Evolutionary conservation across 2,888 invertebrate species (phyloP).

Genomic region (Sarcophaga carnaria): DNA sequence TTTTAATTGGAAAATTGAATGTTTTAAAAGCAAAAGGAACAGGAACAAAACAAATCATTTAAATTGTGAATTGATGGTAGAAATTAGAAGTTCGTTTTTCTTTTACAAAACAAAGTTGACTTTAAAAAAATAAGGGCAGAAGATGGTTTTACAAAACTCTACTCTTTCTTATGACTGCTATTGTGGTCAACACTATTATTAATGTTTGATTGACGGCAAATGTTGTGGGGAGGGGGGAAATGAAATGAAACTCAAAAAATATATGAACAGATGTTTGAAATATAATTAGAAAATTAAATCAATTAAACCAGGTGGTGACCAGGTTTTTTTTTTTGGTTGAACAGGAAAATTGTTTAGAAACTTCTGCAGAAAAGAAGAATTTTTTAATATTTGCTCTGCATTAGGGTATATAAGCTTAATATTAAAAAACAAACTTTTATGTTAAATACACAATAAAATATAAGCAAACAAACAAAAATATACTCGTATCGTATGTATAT

Average conservation of each 20-base stretch:
- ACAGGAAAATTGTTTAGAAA: background rate
- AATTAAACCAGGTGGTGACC: constrained; percentile 61
- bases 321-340: background rate
- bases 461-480: constrained; percentile 35
- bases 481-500: background rate
- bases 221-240: constrained; percentile 1
- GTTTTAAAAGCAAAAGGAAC: constrained; percentile 32
- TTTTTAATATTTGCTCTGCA: background rate
- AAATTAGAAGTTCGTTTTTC: constrained; percentile 16
- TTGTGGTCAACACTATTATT: constrained; percentile 64
- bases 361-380: background rate
- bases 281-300: constrained; percentile 65
- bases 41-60: background rate
- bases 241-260: constrained; percentile 1
- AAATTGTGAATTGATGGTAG: constrained; percentile 51
- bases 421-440: constrained; percentile 48
- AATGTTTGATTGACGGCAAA: constrained; percentile 61
- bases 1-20: constrained; percentile 66
- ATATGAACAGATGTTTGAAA: constrained; percentile 64
- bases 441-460: constrained; percentile 35
- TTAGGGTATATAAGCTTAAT: background rate
- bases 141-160: constrained; percentile 20
- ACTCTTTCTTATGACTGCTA: constrained; percentile 32
- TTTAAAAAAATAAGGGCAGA: constrained; percentile 43
- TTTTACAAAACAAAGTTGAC: constrained; percentile 53